These are phyloP conservation scores for Apodemia zela DNA, from an alignment of 2,888 invertebrate species.

Conservation along the genomic window DNA sequence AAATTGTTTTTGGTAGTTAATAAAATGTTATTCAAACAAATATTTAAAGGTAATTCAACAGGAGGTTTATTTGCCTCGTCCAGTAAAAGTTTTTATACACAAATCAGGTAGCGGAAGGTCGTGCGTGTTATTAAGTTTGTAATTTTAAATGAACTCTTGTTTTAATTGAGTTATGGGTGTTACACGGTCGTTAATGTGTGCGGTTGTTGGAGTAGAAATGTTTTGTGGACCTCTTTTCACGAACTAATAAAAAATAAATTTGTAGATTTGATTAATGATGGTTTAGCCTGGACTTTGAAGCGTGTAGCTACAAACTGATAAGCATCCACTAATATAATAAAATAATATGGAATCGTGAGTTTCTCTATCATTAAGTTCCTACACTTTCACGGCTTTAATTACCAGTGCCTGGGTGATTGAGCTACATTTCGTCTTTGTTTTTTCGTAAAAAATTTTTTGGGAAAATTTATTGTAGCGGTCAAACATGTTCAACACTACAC, in stretches of 20 bases:
- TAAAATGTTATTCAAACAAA: neutral
- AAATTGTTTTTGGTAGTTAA: constrained; percentile 1
- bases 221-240: constrained; percentile 10
- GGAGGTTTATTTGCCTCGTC: constrained; percentile 35
- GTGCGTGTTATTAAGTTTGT: constrained; percentile 62
- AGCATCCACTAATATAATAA: neutral
- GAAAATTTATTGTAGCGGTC: no score
- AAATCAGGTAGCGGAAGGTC: constrained; percentile 58
- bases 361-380: no score
- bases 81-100: constrained; percentile 37
- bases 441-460: no score
- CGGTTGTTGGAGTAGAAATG: constrained; percentile 8
- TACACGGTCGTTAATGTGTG: constrained; percentile 44
- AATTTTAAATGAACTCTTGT: constrained; percentile 63
- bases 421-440: no score
- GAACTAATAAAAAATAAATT: constrained; percentile 6
- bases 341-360: no score
- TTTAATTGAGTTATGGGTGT: constrained; percentile 73
- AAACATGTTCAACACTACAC: no score
- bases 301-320: constrained; percentile 4
- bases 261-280: constrained; percentile 10
- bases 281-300: constrained; percentile 1
- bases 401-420: no score
- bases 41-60: constrained; percentile 5
- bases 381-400: no score